Evolutionary conservation across 2,888 invertebrate species (phyloP).

Genomic region (Heliconius ismenius): DNA sequence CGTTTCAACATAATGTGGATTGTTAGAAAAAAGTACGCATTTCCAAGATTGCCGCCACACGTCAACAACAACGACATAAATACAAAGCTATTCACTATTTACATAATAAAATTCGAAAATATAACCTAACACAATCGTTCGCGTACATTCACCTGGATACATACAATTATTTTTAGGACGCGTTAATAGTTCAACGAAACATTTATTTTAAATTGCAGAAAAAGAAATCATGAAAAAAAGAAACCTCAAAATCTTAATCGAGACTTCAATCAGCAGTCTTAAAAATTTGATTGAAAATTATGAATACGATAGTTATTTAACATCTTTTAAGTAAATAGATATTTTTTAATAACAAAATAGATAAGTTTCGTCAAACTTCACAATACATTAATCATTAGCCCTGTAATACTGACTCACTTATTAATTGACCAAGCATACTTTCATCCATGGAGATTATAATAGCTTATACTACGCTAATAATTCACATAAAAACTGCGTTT

Average conservation of each 20-base stretch:
- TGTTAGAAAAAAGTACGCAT: background rate
- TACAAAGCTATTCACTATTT: constrained; percentile 59
- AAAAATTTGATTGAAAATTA: constrained; percentile 6
- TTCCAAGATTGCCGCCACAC: constrained; percentile 39
- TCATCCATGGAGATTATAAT: constrained; percentile 60
- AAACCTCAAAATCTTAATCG: background rate
- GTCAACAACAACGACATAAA: constrained; percentile 54
- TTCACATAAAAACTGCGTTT: constrained; percentile 77
- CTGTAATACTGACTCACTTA: constrained; percentile 79
- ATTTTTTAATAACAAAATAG: background rate
- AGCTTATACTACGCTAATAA: constrained; percentile 63
- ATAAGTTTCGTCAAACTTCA: constrained; percentile 30
- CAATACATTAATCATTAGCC: constrained; percentile 53
- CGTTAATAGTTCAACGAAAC: constrained; percentile 31
- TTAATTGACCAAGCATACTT: constrained; percentile 62
- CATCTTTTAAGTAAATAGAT: background rate
- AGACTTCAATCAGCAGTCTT: constrained; percentile 7
- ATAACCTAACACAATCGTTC: constrained; percentile 45
- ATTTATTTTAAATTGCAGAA: constrained; percentile 2
- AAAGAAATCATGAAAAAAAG: background rate
- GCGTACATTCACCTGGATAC: constrained; percentile 35
- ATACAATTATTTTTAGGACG: constrained; percentile 38
- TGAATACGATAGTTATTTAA: background rate
- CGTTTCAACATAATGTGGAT: constrained; percentile 15
- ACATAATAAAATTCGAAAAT: constrained; percentile 60